Conservation (phyloP, 2,888 invertebrate species). For the Cheilosia soror region DNA sequence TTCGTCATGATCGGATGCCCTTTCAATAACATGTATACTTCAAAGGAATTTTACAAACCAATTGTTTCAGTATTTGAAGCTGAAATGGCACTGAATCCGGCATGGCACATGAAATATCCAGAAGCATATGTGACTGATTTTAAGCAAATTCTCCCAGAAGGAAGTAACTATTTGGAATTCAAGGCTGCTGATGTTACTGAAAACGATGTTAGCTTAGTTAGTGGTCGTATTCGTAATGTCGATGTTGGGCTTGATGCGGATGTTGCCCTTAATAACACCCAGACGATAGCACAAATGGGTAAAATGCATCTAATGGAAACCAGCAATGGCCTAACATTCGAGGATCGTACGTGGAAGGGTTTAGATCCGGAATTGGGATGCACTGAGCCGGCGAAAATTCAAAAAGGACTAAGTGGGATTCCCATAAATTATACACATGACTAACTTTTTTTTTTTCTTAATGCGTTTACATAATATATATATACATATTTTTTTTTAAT, state of each 20-base stretch:
- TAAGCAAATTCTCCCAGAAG: constrained; percentile 88
- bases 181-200: constrained; percentile 83
- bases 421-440: constrained; percentile 87
- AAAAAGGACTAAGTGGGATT: constrained; percentile 90
- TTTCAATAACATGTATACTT: constrained; percentile 93
- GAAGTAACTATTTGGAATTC: constrained; percentile 84
- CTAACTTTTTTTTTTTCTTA: constrained; percentile 56
- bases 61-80: constrained; percentile 96
- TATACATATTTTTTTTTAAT: constrained; percentile 35
- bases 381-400: constrained; percentile 88
- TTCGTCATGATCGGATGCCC: constrained; percentile 97
- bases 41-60: constrained; percentile 94
- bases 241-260: constrained; percentile 51
- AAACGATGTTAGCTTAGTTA: constrained; percentile 90
- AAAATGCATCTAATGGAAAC: constrained; percentile 81
- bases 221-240: constrained; percentile 87
- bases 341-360: constrained; percentile 92
- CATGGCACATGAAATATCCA: constrained; percentile 84
- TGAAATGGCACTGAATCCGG: constrained; percentile 90
- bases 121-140: constrained; percentile 90
- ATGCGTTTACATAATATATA: background rate
- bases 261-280: constrained; percentile 71
- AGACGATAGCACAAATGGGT: constrained; percentile 80
- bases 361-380: constrained; percentile 92
- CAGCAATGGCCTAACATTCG: constrained; percentile 80